Evolutionary conservation across 2,797 vertebrate genomes (phyloP), one percentile per base, ranked within the genome.

Genomic region (Chiloscyllium punctatum): DNA sequence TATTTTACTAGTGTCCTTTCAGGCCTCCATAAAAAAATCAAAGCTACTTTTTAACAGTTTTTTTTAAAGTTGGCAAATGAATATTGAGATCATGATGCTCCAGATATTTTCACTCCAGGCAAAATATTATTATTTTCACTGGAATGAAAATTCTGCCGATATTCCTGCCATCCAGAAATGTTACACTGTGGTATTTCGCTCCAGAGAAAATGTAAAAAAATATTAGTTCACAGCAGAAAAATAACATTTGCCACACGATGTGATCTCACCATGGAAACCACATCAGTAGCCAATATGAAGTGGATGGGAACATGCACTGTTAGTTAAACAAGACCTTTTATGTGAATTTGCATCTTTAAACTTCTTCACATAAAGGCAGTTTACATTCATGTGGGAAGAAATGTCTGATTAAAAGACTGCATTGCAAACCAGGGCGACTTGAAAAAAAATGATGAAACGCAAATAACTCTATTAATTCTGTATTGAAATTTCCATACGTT

Each of bases 201-300:
- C 21, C 90, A 92, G 90, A 92, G n/a, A 92, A 92, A 92, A 92
- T 92, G 90, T 92, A 92, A 37, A 92, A 92, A 92, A 92, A 92
- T 92, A 92, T 92, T 92, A 92, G 90, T 92, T 92, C 90, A 92
- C 90, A 92, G 66, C 90, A 42, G 90, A 92, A 92, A 92, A 68
- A 92, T 92, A 92, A 92, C 90, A 92, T 92, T 92, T 92, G 90
- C 62, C 90, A 92, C 90, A 92, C 62, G 90, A 92, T 92, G 90
- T 69, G 90, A 92, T 92, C 88, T 92, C 90, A 92, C 90, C 62
- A 92, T 92, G 90, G 90, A 69, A 92, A 92, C 90, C 90, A 92
- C 90, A 92, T 68, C 90, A 92, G 62, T 92, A 37, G 90, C 90
- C 90, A 92, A 92, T 42, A 68, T 92, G 90, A 92, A 92, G 90